Percentiles rank a stretch among this genome's conserved stretches.
These are phyloP conservation scores for Pelmatolapia mariae DNA, from an alignment of 2,113 vertebrate genomes.

Conservation along the genomic window DNA sequence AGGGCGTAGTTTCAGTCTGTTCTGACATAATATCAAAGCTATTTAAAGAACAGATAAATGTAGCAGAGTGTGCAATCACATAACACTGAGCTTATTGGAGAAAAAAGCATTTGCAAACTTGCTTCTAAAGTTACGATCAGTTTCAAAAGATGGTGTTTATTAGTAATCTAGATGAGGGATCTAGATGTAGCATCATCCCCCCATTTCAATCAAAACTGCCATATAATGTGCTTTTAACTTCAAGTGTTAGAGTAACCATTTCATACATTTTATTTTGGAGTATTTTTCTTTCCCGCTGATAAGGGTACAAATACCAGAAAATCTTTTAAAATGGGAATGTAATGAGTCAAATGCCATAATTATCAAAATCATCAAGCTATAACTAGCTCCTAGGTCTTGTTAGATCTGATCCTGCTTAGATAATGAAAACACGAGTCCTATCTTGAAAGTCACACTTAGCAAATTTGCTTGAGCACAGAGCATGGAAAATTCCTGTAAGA, in stretches of 20 bases:
- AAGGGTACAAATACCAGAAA: not conserved
- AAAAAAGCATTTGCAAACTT: not conserved
- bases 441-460: not conserved
- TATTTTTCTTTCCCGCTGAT: not conserved
- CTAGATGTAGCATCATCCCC: not conserved
- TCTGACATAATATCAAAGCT: not conserved
- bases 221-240: not conserved
- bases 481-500: not conserved
- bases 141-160: not conserved
- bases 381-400: not conserved
- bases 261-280: not conserved
- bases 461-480: not conserved
- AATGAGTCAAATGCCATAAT: not conserved
- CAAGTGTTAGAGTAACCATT: not conserved
- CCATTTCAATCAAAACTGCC: not conserved
- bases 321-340: not conserved
- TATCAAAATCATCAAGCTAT: not conserved
- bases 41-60: not conserved
- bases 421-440: not conserved
- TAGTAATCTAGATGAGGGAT: not conserved
- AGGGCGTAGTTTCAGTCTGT: not conserved
- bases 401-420: not conserved
- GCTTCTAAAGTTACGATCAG: not conserved
- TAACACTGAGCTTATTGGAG: not conserved
- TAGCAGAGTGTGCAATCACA: not conserved